A percentile compares a stretch with the other conserved stretches of the same genome.
phyloP scores from a whole-genome alignment of 1,140 invertebrate species.

The Campoletis sonorensis region DNA sequence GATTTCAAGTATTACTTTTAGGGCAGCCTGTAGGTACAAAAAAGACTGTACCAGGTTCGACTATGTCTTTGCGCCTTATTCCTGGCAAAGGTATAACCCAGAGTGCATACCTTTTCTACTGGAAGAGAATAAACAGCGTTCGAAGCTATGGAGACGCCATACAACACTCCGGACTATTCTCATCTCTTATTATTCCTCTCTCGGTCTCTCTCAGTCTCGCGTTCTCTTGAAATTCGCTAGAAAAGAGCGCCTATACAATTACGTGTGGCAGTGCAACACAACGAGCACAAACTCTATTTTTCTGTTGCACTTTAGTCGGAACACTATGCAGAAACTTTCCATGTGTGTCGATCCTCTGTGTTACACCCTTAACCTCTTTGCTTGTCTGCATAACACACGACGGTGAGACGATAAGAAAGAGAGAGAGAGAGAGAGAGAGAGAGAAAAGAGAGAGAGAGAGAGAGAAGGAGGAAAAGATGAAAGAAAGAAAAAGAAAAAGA shows the following conservation, averaged over 20 bases:
- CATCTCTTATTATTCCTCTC: not conserved
- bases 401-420: not conserved
- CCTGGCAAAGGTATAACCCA: not conserved
- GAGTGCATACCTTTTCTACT: conserved; percentile 36
- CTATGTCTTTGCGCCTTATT: conserved; percentile 6
- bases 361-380: conserved; percentile 57
- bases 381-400: conserved; percentile 29
- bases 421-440: not conserved
- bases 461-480: not conserved
- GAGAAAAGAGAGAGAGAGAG: not conserved
- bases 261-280: conserved; percentile 29
- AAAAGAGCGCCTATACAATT: conserved; percentile 44
- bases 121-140: conserved; percentile 46
- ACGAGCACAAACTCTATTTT: not conserved
- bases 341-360: conserved; percentile 43
- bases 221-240: not conserved
- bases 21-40: too few relatives aligned
- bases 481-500: not conserved
- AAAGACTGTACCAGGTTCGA: not conserved
- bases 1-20: too few relatives aligned
- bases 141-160: not conserved
- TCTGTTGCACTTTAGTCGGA: conserved; percentile 27
- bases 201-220: not conserved
- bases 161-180: not conserved
- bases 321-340: conserved; percentile 13